A percentile compares a stretch with the other conserved stretches of the same genome.
Conservation (phyloP, 2,888 invertebrate genomes). For the Rhamnusium bicolor region DNA sequence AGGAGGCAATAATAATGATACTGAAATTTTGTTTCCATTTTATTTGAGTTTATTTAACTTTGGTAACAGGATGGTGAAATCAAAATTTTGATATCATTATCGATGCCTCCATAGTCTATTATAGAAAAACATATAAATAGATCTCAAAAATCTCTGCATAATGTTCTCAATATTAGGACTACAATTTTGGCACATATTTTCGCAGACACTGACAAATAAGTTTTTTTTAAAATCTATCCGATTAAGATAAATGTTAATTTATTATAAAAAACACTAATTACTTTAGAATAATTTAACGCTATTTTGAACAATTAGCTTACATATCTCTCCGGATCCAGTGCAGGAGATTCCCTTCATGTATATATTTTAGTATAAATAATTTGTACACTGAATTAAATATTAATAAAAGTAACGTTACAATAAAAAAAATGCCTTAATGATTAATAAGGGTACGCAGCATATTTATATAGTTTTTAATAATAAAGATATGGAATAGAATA, state of each 20-base stretch:
- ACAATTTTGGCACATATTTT: not conserved
- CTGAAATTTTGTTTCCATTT: too few species aligned
- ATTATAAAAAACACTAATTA: conserved; percentile 32
- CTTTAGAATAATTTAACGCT: conserved; percentile 32
- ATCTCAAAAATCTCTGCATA: too few species aligned
- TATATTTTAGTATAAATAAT: conserved; percentile 32
- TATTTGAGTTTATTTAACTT: too few species aligned
- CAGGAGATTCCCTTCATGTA: not conserved
- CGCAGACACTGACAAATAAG: conserved; percentile 11
- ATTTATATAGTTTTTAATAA: conserved; percentile 19
- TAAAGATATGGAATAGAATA: conserved; percentile 26
- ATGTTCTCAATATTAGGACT: not conserved
- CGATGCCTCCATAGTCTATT: too few species aligned
- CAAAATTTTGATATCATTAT: too few species aligned
- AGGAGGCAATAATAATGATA: too few species aligned
- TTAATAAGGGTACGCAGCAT: conserved; percentile 41
- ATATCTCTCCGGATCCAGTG: conserved; percentile 27
- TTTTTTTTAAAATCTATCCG: not conserved
- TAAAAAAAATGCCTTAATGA: conserved; percentile 30
- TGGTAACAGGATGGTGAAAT: too few species aligned
- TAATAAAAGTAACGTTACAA: conserved; percentile 12
- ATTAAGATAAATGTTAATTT: conserved; percentile 19
- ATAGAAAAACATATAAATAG: too few species aligned
- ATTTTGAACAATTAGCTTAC: conserved; percentile 34
- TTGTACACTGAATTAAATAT: conserved; percentile 24